Conservation (phyloP, 1,140 invertebrate genomes). For the Drosophila pseudoananassae region DNA sequence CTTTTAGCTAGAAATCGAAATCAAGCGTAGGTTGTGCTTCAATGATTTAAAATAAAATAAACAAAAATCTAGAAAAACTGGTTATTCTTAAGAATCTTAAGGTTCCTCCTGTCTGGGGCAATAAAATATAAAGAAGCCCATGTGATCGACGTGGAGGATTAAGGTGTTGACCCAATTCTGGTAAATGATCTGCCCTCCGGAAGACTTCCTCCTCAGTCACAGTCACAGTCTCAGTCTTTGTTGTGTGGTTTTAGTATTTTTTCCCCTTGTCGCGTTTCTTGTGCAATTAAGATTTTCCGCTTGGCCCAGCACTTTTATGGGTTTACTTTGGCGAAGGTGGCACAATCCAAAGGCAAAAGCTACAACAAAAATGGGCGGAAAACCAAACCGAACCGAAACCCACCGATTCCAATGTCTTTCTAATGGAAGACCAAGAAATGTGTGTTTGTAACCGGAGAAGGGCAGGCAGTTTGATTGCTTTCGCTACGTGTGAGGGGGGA, state of each 20-base stretch:
- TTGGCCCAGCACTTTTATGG: conserved; percentile 67
- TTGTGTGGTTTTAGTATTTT: conserved; percentile 15
- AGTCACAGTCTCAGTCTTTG: neutral
- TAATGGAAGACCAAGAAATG: conserved; percentile 81
- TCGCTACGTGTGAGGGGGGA: conserved; percentile 3
- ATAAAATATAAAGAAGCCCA: too few relatives aligned
- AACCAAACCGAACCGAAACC: conserved; percentile 19
- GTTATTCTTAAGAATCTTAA: too few relatives aligned
- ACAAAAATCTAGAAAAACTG: too few relatives aligned
- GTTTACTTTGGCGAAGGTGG: conserved; percentile 55
- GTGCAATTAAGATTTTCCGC: conserved; percentile 66
- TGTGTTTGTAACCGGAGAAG: conserved; percentile 56
- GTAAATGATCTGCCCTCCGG: neutral
- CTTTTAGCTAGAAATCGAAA: neutral
- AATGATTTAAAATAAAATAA: neutral
- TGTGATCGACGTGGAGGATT: neutral
- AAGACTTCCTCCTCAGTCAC: neutral
- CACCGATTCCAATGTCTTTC: conserved; percentile 67
- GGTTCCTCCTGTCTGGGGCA: too few relatives aligned
- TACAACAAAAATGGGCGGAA: neutral
- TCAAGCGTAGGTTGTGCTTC: neutral
- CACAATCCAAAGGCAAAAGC: conserved; percentile 2
- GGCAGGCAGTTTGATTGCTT: conserved; percentile 61
- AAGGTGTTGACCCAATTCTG: conserved; percentile 15
- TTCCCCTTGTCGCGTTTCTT: conserved; percentile 25